A percentile compares a stretch with the other conserved stretches of the same genome.
Evolutionary conservation across 2,797 vertebrate species (phyloP).

Genomic region (Otolemur crassicaudatus): DNA sequence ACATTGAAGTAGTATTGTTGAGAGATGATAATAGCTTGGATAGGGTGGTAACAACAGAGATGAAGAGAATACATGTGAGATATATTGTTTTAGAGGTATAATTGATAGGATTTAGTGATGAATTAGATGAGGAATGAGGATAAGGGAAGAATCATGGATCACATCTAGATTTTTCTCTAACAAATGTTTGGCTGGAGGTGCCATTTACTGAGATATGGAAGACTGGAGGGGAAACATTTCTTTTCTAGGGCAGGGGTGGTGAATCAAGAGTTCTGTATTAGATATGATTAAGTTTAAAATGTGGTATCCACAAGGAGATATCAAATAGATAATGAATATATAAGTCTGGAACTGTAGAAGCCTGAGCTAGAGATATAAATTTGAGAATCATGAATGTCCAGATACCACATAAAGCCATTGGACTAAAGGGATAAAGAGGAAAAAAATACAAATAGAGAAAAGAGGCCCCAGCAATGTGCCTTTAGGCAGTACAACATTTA

Average conservation of each 20-base stretch:
- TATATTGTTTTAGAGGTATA: background rate
- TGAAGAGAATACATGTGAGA: background rate
- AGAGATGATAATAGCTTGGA: background rate
- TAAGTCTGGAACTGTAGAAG: conserved; percentile 15
- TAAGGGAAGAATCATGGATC: background rate
- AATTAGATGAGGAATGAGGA: background rate
- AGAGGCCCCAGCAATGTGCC: background rate
- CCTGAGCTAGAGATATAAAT: background rate
- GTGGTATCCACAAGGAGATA: background rate
- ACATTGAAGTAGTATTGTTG: background rate
- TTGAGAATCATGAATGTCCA: background rate
- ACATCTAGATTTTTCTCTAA: conserved; percentile 42
- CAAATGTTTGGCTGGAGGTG: background rate
- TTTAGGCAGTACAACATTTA: background rate
- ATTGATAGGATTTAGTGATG: background rate
- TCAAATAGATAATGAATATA: background rate
- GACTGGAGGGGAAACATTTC: background rate
- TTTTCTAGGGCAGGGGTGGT: background rate
- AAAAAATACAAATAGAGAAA: conserved; percentile 18
- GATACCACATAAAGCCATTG: background rate
- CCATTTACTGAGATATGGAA: background rate
- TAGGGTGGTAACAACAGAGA: background rate
- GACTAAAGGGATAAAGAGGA: conserved; percentile 31
- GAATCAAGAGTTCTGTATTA: background rate
- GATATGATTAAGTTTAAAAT: background rate